Base-by-base conservation (phyloP, 2,797 vertebrate species). In the Galago senegalensis region DNA sequence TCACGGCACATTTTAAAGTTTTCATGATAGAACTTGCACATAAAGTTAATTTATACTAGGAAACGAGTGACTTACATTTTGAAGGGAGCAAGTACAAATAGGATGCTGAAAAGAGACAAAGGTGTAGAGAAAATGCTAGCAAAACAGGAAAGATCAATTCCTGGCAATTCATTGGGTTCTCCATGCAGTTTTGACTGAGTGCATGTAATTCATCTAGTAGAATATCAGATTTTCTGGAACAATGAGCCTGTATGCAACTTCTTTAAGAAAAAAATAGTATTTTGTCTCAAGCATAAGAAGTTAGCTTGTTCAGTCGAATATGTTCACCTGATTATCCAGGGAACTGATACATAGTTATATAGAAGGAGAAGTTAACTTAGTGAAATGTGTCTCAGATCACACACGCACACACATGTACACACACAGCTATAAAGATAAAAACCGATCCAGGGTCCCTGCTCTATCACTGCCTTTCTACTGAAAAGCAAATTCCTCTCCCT, bases 401-500 rank as follows among this genome's bases (percentile, higher is more conserved):
- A 16, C 9, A 89, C 49, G 63, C 27, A 73, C 49, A 18, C 8
- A 23, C 31, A 81, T 18, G 60, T 25, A 34, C n/a, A 65, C 37
- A 49, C 25, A 61, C 0, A 65, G 34, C 76, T 29, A 37, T 20
- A 63, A 87, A 81, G n/a, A 56, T 31, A 21, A 70, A 70, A 75
- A 31, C 16, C 27, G 7, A 11, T 11, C 0, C 8, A 29, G 43
- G 60, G 23, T 16, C 1, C 18, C 29, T 21, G 7, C 29, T 82
- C 46, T 37, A 3, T 46, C 6, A 63, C 2, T 31, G 12, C 9
- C 82, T 98, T 67, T 94, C 97, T 96, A 73, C 94, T 86, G 63
- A 92, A 97, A 76, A 97, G 95, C 83, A 83, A 82, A 79, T 58
- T 96, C 92, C 37, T 5, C 21, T 37, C 94, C 93, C 97, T 98